Evolutionary conservation across 2,888 invertebrate genomes (phyloP), one percentile per base, ranked within the genome.

Genomic region (Nipponacmea schrenckii): DNA sequence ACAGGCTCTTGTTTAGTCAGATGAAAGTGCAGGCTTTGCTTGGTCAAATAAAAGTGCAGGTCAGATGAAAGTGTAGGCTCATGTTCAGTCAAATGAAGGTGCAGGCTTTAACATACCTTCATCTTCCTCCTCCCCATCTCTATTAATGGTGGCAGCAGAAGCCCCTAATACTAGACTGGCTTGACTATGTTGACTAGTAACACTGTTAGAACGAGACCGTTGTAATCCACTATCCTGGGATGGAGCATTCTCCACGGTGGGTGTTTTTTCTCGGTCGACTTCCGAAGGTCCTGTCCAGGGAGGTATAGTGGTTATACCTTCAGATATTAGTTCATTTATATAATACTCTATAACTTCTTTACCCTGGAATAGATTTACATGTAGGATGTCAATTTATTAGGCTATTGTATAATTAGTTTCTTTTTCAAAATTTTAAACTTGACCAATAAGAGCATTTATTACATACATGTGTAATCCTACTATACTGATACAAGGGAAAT

Each of bases 321-420:
- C 94, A 44, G 92, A 91, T 81, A 92, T 90, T 69, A 97, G 90
- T 85, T 95, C 93, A 73, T 91, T 91, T 87, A 97, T 93, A 90
- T 96, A 97, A 88, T 92, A 92, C 88, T 97, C 96, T 84, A 97
- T 95, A 70, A 97, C 94, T 90, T 97, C 97, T 87, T 96, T 97
- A 78, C 97, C 93, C 95, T 94, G 88, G 48, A 85, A 87, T 77
- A 64, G 45, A 67, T 50, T 7, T 67, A 48, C 39, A 39, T 39
- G 39, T 39, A 31, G 31, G 5, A 3, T 31, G 2, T 31, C 31
- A 31, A 31, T 5, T 31, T 31, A 31, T 5, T 31, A 31, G 31
- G 31, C 5, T n/a, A n/a, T n/a, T n/a, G n/a, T n/a, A n/a, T n/a
- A n/a, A n/a, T n/a, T n/a, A n/a, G n/a, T n/a, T n/a, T n/a, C n/a